Evolutionary conservation across 2,113 vertebrate species (phyloP), one percentile per base, ranked within the genome.

Genomic region (Eulemur rufifrons): DNA sequence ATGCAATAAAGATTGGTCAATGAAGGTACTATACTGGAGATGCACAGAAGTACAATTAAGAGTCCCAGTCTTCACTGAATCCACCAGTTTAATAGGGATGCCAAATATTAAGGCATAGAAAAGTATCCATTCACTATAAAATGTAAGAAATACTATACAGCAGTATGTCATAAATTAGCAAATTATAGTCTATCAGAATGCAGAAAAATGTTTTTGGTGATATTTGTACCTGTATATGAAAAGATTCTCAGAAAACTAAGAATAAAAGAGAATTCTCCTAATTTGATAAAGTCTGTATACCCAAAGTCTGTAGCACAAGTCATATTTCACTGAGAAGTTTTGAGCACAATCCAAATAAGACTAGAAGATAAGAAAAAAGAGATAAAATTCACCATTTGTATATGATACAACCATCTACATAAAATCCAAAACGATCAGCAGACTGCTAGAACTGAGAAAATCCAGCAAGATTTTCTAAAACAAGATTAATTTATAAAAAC

Each of bases 161-260:
- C 25, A 74, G 4, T 34, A 47, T 85, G 39, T 56, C 59, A 74
- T 71, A 42, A 86, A 83, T 94, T 91, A 37, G 14, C 68, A 89
- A 83, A 14, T 89, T 34, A 81, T 61, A 80, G 6, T n/a, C 61
- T 68, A 76, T 64, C 71, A 86, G 20, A 89, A 63, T 86, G 64
- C 29, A 47, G 50, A 77, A 69, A 69, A 10, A 66, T 1, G 4
- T 61, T 25, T 59, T 87, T 89, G 54, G 34, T 74, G 3, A 59
- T 91, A 47, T 78, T 89, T 89, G 23, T 14, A 83, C 25, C 34
- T 89, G 1, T 23, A 0, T 89, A 23, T 95, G 39, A 39, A 83
- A 94, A 89, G 32, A 89, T n/a, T 80, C 20, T 80, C 34, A 93
- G 45, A 69, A 95, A 89, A 83, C 45, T 77, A 69, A 80, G 15